Percentiles rank a stretch among this genome's conserved stretches.
phyloP scores from a whole-genome alignment of 2,888 invertebrate genomes.

The Heliothis peltigera region DNA sequence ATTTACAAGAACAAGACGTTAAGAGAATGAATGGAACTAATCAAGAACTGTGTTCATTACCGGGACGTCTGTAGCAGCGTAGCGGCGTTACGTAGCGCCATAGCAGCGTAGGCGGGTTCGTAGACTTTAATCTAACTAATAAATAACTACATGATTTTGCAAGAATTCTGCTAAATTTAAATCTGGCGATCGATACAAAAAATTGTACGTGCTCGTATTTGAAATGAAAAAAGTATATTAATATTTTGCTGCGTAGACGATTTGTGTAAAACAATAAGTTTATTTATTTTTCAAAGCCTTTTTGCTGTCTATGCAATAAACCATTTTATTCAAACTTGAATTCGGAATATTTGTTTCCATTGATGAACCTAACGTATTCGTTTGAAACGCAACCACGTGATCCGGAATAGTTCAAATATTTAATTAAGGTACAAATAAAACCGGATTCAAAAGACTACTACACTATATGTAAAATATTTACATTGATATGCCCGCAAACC shows the following conservation, averaged over 20 bases:
- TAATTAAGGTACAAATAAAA: not conserved
- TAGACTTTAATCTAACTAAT: conserved; percentile 1
- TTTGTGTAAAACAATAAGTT: not conserved
- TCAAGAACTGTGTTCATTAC: conserved; percentile 27
- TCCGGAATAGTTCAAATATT: not conserved
- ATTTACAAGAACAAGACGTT: conserved; percentile 9
- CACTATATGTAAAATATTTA: not conserved
- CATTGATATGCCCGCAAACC: not conserved
- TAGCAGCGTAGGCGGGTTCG: conserved; percentile 20
- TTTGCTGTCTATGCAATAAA: not conserved
- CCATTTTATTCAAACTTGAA: not conserved
- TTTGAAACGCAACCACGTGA: not conserved
- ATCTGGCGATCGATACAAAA: too few species aligned
- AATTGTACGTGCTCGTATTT: too few species aligned
- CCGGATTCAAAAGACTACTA: not conserved
- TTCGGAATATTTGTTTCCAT: not conserved
- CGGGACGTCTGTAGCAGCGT: conserved; percentile 20
- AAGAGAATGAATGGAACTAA: conserved; percentile 26
- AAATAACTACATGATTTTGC: not conserved
- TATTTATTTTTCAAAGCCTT: not conserved
- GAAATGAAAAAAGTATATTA: not conserved
- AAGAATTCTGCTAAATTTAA: too few species aligned
- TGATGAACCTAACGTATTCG: not conserved
- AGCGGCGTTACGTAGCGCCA: conserved; percentile 16
- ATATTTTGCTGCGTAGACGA: not conserved